These are phyloP conservation scores for Gari tellinella DNA, from an alignment of 2,888 invertebrate species.

Conservation along the genomic window DNA sequence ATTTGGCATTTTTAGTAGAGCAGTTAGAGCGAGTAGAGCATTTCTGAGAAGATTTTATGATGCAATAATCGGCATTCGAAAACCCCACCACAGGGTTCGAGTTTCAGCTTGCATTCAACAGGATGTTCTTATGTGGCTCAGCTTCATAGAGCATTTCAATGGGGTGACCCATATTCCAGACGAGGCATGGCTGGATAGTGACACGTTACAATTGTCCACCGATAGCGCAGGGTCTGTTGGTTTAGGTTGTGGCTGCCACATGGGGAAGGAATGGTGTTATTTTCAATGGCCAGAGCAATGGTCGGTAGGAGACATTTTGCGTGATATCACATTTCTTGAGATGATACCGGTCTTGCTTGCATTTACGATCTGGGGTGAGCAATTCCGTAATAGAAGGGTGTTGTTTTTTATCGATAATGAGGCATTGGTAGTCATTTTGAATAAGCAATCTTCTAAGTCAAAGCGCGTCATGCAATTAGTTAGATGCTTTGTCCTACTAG, in stretches of 20 bases:
- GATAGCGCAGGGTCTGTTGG: neutral
- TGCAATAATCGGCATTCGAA: conserved; percentile 5
- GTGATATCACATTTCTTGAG: neutral
- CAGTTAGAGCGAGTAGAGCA: conserved; percentile 20
- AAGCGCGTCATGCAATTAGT: neutral
- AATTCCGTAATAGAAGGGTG: neutral
- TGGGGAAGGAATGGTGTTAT: neutral
- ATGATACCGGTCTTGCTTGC: conserved; percentile 6
- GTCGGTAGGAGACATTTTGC: no score
- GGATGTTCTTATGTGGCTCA: conserved; percentile 23
- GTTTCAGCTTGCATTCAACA: conserved; percentile 11
- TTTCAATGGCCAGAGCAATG: conserved; percentile 2
- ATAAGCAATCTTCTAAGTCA: conserved; percentile 2
- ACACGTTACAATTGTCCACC: neutral
- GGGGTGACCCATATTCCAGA: neutral
- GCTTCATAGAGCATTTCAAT: conserved; percentile 12
- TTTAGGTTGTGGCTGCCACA: conserved; percentile 1
- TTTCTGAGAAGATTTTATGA: conserved; percentile 33
- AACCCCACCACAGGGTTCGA: conserved; percentile 19
- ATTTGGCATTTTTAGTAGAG: conserved; percentile 27
- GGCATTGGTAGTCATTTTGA: neutral
- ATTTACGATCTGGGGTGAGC: neutral
- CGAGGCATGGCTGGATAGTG: neutral
- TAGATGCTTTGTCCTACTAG: neutral
- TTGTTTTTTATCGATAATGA: conserved; percentile 1